phyloP scores from a whole-genome alignment of 2,113 vertebrate species.

The Plectropomus leopardus region DNA sequence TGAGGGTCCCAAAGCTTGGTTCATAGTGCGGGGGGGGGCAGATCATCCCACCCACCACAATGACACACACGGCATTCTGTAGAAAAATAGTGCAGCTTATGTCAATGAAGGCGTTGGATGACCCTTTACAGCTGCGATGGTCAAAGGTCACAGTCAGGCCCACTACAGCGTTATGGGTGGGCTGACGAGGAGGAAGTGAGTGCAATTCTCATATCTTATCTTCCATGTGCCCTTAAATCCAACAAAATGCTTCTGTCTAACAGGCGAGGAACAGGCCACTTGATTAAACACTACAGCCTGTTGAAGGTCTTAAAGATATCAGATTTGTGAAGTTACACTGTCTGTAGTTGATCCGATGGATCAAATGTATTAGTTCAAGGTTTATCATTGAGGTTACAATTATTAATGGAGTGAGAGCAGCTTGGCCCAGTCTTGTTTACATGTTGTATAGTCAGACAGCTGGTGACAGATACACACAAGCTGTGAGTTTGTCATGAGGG shows the following conservation, averaged over 20 bases:
- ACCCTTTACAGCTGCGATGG: conserved; percentile 44
- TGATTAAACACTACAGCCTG: not conserved
- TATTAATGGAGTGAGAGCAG: not conserved
- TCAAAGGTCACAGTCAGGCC: conserved; percentile 49
- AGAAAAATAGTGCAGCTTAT: conserved; percentile 15
- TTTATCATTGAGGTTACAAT: not conserved
- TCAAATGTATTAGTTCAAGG: not conserved
- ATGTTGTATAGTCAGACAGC: conserved; percentile 1
- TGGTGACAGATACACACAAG: conserved; percentile 7
- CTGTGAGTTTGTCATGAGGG: conserved; percentile 5
- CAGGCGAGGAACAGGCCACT: not conserved
- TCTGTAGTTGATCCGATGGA: not conserved
- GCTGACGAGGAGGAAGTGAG: conserved; percentile 50
- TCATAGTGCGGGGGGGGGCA: not conserved
- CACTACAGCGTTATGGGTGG: conserved; percentile 37
- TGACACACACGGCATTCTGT: conserved; percentile 11
- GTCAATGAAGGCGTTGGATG: conserved; percentile 40
- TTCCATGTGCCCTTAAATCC: conserved; percentile 22
- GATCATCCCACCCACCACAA: conserved; percentile 33
- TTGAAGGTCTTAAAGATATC: not conserved
- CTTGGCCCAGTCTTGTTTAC: not conserved
- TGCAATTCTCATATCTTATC: not conserved
- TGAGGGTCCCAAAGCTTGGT: not conserved
- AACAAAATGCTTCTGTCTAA: not conserved
- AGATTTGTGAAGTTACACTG: not conserved